phyloP scores from a whole-genome alignment of 2,797 vertebrate genomes.

The Potorous gilbertii region DNA sequence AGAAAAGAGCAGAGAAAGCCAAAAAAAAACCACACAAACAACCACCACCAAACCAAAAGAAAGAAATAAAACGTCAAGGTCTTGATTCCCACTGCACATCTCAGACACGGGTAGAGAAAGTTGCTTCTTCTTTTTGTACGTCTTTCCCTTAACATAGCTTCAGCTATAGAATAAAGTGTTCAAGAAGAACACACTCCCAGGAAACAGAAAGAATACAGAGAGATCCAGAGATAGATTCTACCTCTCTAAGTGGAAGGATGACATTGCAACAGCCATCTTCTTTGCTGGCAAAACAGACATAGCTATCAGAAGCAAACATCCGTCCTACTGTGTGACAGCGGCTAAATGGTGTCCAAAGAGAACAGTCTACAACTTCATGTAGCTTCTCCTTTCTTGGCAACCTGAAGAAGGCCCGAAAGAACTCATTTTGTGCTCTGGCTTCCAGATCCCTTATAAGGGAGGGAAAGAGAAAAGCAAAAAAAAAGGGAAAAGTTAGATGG shows the following conservation, averaged over 20 bases:
- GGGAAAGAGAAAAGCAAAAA: background rate
- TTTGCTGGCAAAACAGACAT: slow-evolving; percentile 94
- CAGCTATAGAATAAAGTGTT: background rate
- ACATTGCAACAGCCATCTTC: slow-evolving; percentile 92
- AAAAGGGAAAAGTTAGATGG: accelerated
- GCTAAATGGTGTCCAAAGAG: slow-evolving; percentile 95
- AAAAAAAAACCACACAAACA: background rate
- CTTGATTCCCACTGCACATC: background rate
- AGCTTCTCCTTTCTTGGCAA: slow-evolving; percentile 91
- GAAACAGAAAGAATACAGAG: background rate
- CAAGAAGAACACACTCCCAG: accelerated
- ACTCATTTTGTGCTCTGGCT: slow-evolving; percentile 92
- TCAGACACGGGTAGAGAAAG: background rate
- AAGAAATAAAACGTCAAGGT: background rate
- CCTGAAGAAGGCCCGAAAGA: slow-evolving; percentile 94
- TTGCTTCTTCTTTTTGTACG: background rate
- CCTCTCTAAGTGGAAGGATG: slow-evolving; percentile 94
- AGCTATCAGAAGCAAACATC: slow-evolving; percentile 92
- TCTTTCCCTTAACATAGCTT: accelerated
- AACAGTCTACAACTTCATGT: slow-evolving; percentile 89
- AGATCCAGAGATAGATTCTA: slow-evolving; percentile 72
- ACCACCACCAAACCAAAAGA: background rate
- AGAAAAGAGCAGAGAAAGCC: background rate
- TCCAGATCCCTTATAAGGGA: slow-evolving; percentile 89
- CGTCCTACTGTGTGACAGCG: slow-evolving; percentile 93